Evolutionary conservation across 1,140 invertebrate species (phyloP).

Genomic region (Heliothis virescens): DNA sequence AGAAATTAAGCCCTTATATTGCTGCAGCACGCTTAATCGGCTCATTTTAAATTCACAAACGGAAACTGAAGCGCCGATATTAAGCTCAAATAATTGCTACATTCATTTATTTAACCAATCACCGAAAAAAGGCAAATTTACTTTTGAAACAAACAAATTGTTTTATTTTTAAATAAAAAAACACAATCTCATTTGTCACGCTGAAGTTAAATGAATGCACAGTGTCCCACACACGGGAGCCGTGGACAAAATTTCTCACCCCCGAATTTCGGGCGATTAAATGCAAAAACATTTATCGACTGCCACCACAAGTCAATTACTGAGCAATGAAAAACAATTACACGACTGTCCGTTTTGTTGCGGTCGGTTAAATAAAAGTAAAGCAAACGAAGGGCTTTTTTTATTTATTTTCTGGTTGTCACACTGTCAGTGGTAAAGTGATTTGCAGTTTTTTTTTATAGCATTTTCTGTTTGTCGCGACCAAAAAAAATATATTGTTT

Average conservation of each 20-base stretch:
- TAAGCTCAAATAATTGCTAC: constrained; percentile 31
- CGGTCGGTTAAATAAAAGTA: constrained; percentile 52
- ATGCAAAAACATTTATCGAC: constrained; percentile 63
- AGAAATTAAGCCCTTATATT: constrained; percentile 6
- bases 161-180: constrained; percentile 35
- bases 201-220: constrained; percentile 14
- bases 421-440: not conserved
- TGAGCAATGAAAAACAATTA: constrained; percentile 67
- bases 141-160: constrained; percentile 9
- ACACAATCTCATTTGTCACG: constrained; percentile 38
- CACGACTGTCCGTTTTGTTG: constrained; percentile 59
- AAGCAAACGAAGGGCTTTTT: constrained; percentile 25
- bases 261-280: constrained; percentile 50
- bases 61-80: constrained; percentile 20
- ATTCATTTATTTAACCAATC: constrained; percentile 40
- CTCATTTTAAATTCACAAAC: constrained; percentile 36
- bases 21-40: constrained; percentile 3
- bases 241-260: constrained; percentile 41
- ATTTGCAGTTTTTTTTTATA: constrained; percentile 28
- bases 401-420: constrained; percentile 7
- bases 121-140: constrained; percentile 23
- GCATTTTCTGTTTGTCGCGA: not conserved
- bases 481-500: no score
- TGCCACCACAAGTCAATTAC: constrained; percentile 67
- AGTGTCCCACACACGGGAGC: not conserved